Evolutionary conservation across 2,888 invertebrate species (phyloP), one percentile per base, ranked within the genome.

Genomic region (Phaedon cochleariae): DNA sequence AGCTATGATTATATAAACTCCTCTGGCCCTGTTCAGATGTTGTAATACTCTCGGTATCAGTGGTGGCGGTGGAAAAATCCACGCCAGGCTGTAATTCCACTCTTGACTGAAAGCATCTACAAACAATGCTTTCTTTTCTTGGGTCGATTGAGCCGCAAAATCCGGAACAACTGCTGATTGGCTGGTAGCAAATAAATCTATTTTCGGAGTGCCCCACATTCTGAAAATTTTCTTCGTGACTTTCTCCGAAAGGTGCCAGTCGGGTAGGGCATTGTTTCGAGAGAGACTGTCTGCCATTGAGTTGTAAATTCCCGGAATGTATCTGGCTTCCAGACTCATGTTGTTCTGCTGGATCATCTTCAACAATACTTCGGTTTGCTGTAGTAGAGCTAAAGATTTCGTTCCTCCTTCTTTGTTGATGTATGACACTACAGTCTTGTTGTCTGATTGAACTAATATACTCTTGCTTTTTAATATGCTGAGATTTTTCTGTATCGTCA

Each of bases 11-110:
- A 78, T 67, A 59, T 72, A 77, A 5, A 29, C 54, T 7, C 77
- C 74, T 48, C 26, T 54, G 4, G 74, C 69, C 4, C 34, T 51
- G 59, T 76, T 72, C 6, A 77, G 68, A 45, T 78, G 76, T 0
- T 54, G 26, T 1, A 46, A 9, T 45, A 78, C 71, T 22, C 65
- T 41, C 2, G 77, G 76, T 2, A 76, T 72, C 34, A 76, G 62
- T 12, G 64, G 57, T n/a, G 77, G 78, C 12, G 77, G 79, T 1
- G 78, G 79, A 55, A 78, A 78, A 7, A 77, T 62, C 72, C 78
- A 79, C 0, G 65, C 70, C 20, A 70, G 60, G 12, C 9, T 12
- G 51, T 22, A 70, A 6, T 21, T 29, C 68, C 70, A 70, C 9
- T 48, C 45, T 46, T 34, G 31, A 60, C 69, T 71, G 69, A 71